Evolutionary conservation across 2,888 invertebrate species (phyloP), one percentile per base, ranked within the genome.

Genomic region (Dyspetes luteomarginatus): DNA sequence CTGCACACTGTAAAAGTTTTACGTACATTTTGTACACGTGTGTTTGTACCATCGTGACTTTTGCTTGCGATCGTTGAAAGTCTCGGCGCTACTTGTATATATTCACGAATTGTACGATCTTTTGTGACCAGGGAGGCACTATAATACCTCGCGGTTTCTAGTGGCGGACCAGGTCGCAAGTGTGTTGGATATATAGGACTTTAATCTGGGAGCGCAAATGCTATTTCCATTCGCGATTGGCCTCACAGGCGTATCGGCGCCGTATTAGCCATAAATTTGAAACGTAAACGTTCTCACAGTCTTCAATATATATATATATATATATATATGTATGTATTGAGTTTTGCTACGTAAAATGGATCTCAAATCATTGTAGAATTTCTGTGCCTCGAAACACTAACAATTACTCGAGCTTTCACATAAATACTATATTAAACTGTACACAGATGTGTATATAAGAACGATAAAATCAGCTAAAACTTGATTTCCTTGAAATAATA

Each of bases 231-330:
- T 43, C 41, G 71, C 74, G 82, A 85, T 85, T 85, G 77, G 81
- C 77, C 78, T 82, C 82, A 80, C 73, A 69, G 43, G 58, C 82
- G 71, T 83, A 84, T 82, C 74, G 84, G 83, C 85, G 82, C 83
- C 84, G 76, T 77, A 85, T 86, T 84, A 82, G 71, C 81, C 83
- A 82, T 85, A 85, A 86, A 85, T 82, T 83, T 67, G 60, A 28
- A 65, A 67, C 77, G 64, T 62, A 77, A 77, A 58, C 73, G 72
- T 78, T 69, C 56, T 30, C 24, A 43, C 17, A 55, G 41, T 19
- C 64, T 19, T 15, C 17, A 30, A 3, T 17, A 2, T 48, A 48
- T 30, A 56, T 28, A 50, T 2, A 24, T 41, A 55, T 26, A 58
- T 7, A 41, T 26, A 28, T 17, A 4, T 41, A 26, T 36, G 36